Base-by-base conservation (phyloP, 2,113 vertebrate genomes). In the Corynorhinus townsendii region DNA sequence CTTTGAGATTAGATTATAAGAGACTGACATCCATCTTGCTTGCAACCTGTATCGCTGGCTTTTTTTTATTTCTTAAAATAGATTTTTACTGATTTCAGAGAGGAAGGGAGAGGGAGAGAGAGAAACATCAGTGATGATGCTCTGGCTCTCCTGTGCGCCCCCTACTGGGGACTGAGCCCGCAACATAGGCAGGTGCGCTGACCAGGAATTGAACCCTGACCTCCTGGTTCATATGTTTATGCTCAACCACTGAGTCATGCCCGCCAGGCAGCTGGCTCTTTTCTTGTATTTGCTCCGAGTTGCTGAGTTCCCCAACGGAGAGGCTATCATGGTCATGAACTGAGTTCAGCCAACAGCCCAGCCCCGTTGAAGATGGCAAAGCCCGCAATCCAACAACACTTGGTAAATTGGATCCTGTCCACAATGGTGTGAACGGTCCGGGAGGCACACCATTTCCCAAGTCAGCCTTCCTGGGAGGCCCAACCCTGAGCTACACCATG, bases 311-410 rank as follows among this genome's bases (percentile, higher is more conserved):
- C 64, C 11, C 30, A 33, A 35, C 0, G 22, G 62, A 35, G 4
- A 56, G 2, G 12, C 2, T 20, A 0, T 72, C 30, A 4, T 14
- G 17, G 1, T 14, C 64, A 35, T 45, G 2, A 26, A 64, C 17
- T 6, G 1, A 40, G 7, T 2, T 11, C 12, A 69, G 22, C 7
- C 4, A 30, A 2, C 7, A 24, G 16, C 22, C 38, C 26, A 49
- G 17, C 69, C 20, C 12, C 16, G 30, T 2, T 10, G 8, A 47
- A 28, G 19, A 59, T 38, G 17, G 16, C 28, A 30, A 20, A 45
- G 12, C n/a, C 35, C 19, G 2, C 1, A 16, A 5, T 38, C 24
- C 40, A 62, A 30, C 2, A 15, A 12, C 11, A 30, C 4, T 16
- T 33, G 12, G 11, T 12, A 2, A 5, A 30, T 17, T 30, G 11